Conservation (phyloP, 2,113 vertebrate species). For the Isichthys henryi region DNA sequence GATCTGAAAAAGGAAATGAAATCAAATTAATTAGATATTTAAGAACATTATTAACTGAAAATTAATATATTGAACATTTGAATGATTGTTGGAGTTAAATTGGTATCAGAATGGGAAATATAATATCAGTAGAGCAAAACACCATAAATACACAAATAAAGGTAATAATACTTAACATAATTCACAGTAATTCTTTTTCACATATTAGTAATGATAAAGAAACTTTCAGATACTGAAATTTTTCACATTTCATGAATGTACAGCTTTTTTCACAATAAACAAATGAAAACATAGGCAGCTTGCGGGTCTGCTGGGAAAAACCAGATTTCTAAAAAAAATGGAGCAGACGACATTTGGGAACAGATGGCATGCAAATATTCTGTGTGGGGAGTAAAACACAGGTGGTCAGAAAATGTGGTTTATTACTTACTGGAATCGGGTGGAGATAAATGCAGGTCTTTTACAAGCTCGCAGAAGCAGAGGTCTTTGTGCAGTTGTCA, state of each 20-base stretch:
- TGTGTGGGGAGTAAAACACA: background rate
- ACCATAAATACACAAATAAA: background rate
- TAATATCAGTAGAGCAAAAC: background rate
- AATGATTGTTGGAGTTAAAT: background rate
- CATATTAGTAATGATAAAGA: background rate
- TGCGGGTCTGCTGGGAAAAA: background rate
- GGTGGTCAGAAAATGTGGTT: background rate
- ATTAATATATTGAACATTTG: background rate
- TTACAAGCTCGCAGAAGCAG: background rate
- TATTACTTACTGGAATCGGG: background rate
- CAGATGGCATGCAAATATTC: conserved; percentile 4
- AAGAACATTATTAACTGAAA: background rate
- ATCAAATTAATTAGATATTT: background rate
- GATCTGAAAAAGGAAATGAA: background rate
- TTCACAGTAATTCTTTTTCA: background rate
- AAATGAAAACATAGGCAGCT: background rate
- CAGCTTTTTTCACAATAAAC: background rate
- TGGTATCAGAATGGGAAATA: background rate
- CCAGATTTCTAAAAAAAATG: background rate
- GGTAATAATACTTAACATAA: background rate
- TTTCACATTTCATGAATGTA: background rate
- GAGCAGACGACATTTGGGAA: background rate
- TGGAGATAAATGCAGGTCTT: background rate
- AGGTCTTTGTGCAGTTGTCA: background rate
- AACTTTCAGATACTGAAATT: background rate